phyloP scores from a whole-genome alignment of 2,888 invertebrate species.

The Torymus aiolomorphi region DNA sequence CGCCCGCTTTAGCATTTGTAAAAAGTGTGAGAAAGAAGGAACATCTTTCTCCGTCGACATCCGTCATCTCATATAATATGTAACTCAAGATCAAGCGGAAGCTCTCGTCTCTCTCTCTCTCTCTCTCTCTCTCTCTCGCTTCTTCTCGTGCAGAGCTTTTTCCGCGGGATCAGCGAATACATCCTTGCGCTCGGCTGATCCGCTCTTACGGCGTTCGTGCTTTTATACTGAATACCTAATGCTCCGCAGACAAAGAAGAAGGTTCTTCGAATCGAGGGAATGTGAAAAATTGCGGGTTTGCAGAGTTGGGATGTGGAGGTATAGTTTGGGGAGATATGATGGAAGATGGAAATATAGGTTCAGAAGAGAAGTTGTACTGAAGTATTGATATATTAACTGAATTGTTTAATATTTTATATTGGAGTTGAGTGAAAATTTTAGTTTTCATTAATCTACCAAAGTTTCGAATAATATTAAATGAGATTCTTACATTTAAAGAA shows the following conservation, averaged over 20 bases:
- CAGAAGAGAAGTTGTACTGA: too few species aligned
- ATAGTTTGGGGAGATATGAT: too few species aligned
- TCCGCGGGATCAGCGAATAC: conserved; percentile 23
- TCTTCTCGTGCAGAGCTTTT: neutral
- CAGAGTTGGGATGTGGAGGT: neutral
- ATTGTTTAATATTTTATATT: too few species aligned
- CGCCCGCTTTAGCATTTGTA: neutral
- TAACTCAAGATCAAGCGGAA: conserved; percentile 46
- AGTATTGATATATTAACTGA: too few species aligned
- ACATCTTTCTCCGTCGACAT: neutral
- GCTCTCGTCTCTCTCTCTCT: neutral
- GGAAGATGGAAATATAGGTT: too few species aligned
- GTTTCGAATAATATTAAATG: too few species aligned
- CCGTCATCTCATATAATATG: conserved; percentile 11
- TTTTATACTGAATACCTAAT: too few species aligned
- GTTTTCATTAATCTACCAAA: too few species aligned
- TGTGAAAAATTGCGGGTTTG: neutral
- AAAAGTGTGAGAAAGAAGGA: conserved; percentile 1
- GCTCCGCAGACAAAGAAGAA: conserved; percentile 1
- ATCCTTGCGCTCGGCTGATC: neutral
- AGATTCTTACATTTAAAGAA: too few species aligned
- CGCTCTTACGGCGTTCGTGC: neutral
- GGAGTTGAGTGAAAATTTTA: too few species aligned
- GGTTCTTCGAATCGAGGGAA: neutral
- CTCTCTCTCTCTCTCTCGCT: too few species aligned